phyloP scores from a whole-genome alignment of 2,113 vertebrate genomes.

The Galemys pyrenaicus region DNA sequence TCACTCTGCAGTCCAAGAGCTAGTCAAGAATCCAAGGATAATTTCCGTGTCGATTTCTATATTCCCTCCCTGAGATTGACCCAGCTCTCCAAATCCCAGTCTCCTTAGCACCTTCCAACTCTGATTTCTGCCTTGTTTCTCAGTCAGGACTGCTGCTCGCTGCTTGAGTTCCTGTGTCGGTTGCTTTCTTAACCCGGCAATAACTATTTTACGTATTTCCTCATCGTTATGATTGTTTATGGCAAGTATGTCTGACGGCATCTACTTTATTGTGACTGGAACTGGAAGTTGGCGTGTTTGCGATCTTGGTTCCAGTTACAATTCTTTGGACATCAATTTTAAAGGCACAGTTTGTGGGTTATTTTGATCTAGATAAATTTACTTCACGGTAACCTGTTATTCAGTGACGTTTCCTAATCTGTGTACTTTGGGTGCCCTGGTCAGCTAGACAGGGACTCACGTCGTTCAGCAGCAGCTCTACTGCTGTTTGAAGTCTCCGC shows the following conservation, averaged over 20 bases:
- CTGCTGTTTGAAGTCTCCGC: neutral
- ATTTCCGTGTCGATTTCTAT: neutral
- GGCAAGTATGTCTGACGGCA: neutral
- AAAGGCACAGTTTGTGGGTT: neutral
- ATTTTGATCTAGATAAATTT: neutral
- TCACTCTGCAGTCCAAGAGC: neutral
- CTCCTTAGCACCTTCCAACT: neutral
- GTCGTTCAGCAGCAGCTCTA: neutral
- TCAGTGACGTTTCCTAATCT: neutral
- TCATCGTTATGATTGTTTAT: neutral
- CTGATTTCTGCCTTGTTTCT: neutral
- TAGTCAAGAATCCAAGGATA: neutral
- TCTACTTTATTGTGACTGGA: neutral
- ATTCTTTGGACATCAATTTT: slow-evolving; percentile 10
- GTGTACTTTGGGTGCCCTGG: neutral
- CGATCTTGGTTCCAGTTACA: neutral
- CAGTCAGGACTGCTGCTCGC: neutral
- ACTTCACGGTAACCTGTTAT: neutral
- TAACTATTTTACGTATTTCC: neutral
- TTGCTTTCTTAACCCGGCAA: neutral
- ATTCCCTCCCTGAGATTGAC: neutral
- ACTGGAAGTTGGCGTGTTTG: neutral
- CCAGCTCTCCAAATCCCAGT: neutral
- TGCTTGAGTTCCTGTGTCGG: neutral
- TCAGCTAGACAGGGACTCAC: neutral